phyloP scores from a whole-genome alignment of 1,140 invertebrate genomes.

The Drosophila pallidifrons region DNA sequence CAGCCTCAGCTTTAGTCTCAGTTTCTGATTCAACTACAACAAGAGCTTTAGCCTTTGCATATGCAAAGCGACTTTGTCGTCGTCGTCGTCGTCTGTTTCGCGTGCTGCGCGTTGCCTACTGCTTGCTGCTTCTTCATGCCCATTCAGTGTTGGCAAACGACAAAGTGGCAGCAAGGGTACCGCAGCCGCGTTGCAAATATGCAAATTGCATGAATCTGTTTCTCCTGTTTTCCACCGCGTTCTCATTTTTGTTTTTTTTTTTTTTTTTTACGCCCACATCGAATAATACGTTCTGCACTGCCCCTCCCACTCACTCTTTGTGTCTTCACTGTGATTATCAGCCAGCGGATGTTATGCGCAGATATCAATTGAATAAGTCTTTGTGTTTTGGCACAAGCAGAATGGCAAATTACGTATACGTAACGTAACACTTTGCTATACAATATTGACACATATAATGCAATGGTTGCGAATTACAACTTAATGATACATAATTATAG shows the following conservation, averaged over 20 bases:
- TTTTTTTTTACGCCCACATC: neutral
- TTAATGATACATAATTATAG: too few relatives aligned
- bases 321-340: slow-evolving; percentile 7
- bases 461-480: too few relatives aligned
- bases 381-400: slow-evolving; percentile 14
- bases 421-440: neutral
- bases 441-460: too few relatives aligned
- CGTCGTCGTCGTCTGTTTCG: neutral
- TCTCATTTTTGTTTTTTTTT: slow-evolving; percentile 18
- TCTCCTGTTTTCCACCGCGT: slow-evolving; percentile 33
- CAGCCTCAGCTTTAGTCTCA: slow-evolving; percentile 12
- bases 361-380: slow-evolving; percentile 38
- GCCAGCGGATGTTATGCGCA: slow-evolving; percentile 20
- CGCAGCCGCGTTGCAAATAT: slow-evolving; percentile 60
- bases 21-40: slow-evolving; percentile 20
- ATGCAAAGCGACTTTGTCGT: slow-evolving; percentile 33
- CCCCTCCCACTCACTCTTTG: neutral
- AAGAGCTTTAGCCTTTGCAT: slow-evolving; percentile 44
- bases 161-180: slow-evolving; percentile 43
- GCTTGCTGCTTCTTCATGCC: slow-evolving; percentile 15
- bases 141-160: slow-evolving; percentile 63
- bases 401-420: slow-evolving; percentile 17
- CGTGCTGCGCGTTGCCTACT: neutral
- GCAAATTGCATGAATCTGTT: slow-evolving; percentile 78
- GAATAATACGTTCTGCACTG: too few relatives aligned